Conservation (phyloP, 2,113 vertebrate genomes). For the Neolamprologus variostigma region DNA sequence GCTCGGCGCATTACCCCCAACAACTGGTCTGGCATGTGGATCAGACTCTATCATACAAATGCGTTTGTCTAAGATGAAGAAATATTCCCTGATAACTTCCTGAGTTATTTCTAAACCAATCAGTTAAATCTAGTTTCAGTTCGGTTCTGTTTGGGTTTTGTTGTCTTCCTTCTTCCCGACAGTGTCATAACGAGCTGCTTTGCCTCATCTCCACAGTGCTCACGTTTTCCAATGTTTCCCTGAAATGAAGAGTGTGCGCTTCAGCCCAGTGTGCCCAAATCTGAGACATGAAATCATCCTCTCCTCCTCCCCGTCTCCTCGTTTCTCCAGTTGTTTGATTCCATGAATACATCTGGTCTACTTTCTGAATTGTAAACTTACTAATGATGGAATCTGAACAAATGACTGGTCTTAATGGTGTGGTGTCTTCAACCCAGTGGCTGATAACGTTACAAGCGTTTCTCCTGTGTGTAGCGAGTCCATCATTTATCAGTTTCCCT, state of each 20-base stretch:
- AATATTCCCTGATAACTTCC: not conserved
- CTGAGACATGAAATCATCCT: not conserved
- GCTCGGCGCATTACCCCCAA: not conserved
- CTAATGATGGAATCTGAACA: not conserved
- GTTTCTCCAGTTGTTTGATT: not conserved
- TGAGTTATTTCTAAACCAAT: not conserved
- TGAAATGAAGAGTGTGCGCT: not conserved
- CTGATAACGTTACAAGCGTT: not conserved
- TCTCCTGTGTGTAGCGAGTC: not conserved
- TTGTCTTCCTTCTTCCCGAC: not conserved
- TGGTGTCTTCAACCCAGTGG: not conserved
- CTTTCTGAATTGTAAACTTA: not conserved
- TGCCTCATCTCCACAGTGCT: not conserved
- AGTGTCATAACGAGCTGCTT: not conserved
- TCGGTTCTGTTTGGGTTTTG: not conserved
- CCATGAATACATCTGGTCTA: accelerated
- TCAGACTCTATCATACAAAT: not conserved
- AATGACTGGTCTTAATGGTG: not conserved
- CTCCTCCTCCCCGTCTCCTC: not conserved
- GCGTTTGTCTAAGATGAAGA: not conserved
- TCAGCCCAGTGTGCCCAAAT: not conserved
- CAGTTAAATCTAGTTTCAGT: not conserved
- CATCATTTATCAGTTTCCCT: not conserved
- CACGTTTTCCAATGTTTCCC: not conserved
- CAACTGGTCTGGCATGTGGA: not conserved